Evolutionary conservation across 35 echinoderm and acorn worm genomes (phyloP), one percentile per base, ranked within the genome.

Genomic region (Ophiothrix spiculata): DNA sequence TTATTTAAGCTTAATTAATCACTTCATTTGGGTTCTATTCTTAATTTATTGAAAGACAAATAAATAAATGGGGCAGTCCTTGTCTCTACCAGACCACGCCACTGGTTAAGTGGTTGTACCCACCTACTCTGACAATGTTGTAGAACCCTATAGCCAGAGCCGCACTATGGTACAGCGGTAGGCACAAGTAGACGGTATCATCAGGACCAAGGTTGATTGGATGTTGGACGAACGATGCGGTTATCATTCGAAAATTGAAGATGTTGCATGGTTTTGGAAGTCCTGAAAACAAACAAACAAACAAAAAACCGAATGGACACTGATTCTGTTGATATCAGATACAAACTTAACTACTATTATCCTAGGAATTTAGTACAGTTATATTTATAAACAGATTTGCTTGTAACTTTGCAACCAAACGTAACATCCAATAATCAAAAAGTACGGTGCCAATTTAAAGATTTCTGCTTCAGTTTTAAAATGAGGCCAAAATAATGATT

Each of bases 131-230:
- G 6, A 49, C 19, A 19, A 49, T 49, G 42, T 49, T 49, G 42
- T 10, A 6, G 6, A 49, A 10, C 19, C 42, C 42, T 10, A 49
- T 19, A 6, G 19, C 19, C 6, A 49, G 19, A 49, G 6, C 42
- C 19, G 87, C 35, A 42, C 87, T 89, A 29, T 89, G 87, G 36
- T 89, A 89, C 2, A 89, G 79, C 16, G 87, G 87, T 8, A 89
- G 73, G 15, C 79, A 38, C 0, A 80, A 45, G 60, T 89, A 89
- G 23, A 89, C 63, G 28, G 83, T 42, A 41, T 89, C 87, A 46
- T 89, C 42, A 82, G 40, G 32, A 21, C 80, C 29, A 40, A 4
- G 49, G 12, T 37, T 35, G 35, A 0, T 35, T 29, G 80, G 19
- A 77, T 75, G 80, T 40, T 42, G n/a, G 63, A 45, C 19, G 32